Evolutionary conservation across 2,113 vertebrate species (phyloP).

Genomic region (Lophochroa leadbeateri): DNA sequence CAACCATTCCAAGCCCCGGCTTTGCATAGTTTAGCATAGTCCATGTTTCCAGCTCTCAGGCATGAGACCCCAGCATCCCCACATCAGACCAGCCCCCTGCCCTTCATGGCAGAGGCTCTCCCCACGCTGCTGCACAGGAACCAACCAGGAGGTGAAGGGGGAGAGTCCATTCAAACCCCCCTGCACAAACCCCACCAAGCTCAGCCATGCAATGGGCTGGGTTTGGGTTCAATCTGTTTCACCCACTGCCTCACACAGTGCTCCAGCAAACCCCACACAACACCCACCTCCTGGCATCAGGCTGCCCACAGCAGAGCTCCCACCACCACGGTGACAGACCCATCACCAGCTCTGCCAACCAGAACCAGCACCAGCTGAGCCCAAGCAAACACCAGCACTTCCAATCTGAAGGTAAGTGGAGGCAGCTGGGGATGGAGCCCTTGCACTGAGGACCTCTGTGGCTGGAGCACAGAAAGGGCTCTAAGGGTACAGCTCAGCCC

Average conservation of each 20-base stretch:
- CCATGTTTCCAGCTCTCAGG: fast-evolving
- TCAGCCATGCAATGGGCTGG: background rate
- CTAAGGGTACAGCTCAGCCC: background rate
- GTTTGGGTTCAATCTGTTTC: background rate
- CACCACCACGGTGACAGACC: fast-evolving
- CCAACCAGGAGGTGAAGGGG: fast-evolving
- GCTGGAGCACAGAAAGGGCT: background rate
- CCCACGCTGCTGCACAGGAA: fast-evolving
- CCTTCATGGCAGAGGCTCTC: background rate
- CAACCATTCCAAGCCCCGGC: background rate
- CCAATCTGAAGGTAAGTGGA: background rate
- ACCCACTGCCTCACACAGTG: no score
- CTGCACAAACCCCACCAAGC: background rate
- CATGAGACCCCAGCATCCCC: fast-evolving
- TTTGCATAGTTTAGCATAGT: fast-evolving
- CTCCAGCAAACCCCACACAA: background rate
- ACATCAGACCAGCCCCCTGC: background rate
- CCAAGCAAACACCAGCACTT: background rate
- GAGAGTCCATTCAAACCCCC: fast-evolving
- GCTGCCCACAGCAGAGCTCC: background rate
- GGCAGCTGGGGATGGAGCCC: background rate
- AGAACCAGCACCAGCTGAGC: background rate
- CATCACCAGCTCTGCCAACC: background rate
- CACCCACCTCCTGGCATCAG: fast-evolving
- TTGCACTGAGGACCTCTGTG: background rate